Percentiles rank a stretch among this genome's conserved stretches.
Conservation (phyloP, 23 tunicate species). For the Halocynthia roretzi region DNA sequence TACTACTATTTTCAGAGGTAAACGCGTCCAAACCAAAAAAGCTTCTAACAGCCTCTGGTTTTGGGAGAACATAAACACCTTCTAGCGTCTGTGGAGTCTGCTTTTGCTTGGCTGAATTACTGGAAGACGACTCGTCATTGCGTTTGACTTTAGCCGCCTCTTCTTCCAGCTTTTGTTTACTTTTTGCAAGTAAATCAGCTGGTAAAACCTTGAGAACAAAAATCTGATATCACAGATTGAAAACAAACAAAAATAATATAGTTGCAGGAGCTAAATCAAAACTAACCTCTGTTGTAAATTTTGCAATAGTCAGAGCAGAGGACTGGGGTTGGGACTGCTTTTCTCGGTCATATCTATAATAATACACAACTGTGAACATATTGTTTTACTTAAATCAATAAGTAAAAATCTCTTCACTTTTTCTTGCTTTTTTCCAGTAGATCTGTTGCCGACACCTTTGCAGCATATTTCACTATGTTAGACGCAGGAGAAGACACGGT, state of each 20-base stretch:
- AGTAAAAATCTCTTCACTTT: constrained; percentile 14
- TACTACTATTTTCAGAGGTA: too few relatives aligned
- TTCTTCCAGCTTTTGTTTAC: constrained; percentile 4
- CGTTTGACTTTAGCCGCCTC: not conserved
- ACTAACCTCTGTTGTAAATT: constrained; percentile 18
- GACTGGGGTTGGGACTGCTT: not conserved
- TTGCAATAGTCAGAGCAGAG: constrained; percentile 8
- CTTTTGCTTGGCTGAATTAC: not conserved
- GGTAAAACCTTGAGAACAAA: too few relatives aligned
- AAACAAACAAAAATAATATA: too few relatives aligned
- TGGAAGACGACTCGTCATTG: too few relatives aligned
- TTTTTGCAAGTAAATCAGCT: not conserved
- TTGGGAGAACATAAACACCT: not conserved
- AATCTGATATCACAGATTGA: too few relatives aligned
- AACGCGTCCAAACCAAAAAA: constrained; percentile 3
- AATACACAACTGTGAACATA: not conserved
- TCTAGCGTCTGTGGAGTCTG: not conserved
- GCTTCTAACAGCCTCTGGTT: constrained; percentile 4
- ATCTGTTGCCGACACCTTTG: constrained; percentile 60
- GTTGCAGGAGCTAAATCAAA: too few relatives aligned
- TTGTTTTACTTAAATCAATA: not conserved
- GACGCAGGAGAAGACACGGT: not conserved
- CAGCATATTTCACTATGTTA: constrained; percentile 51
- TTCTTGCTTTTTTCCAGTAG: constrained; percentile 43
- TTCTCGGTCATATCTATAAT: constrained; percentile 13